phyloP scores from a whole-genome alignment of 2,888 invertebrate genomes.

The Drosophila maculinotata region DNA sequence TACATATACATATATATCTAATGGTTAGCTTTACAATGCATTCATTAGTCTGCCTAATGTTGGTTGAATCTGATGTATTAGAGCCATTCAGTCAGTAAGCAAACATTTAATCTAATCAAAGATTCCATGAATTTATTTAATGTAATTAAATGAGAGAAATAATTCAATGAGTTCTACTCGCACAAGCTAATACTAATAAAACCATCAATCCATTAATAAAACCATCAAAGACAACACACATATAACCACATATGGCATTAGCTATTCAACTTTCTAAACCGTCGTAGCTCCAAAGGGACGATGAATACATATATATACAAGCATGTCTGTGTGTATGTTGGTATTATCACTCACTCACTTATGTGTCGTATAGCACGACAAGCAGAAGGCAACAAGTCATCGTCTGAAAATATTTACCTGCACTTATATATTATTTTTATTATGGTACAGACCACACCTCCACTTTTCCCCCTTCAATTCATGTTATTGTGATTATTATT shows the following conservation, averaged over 20 bases:
- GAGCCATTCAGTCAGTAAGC: not conserved
- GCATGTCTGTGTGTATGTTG: slow-evolving; percentile 10
- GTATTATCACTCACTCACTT: slow-evolving; percentile 30
- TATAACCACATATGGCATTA: slow-evolving; percentile 16
- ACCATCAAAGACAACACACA: slow-evolving; percentile 38
- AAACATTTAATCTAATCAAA: not conserved
- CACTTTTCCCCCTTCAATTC: too few species aligned
- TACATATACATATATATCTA: not conserved
- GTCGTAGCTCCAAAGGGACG: slow-evolving; percentile 8
- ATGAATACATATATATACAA: slow-evolving; percentile 2
- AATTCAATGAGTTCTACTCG: slow-evolving; percentile 3
- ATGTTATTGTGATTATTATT: too few species aligned
- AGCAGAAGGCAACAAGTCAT: slow-evolving; percentile 3
- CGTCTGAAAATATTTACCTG: not conserved
- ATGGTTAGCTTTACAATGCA: not conserved
- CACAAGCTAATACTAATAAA: slow-evolving; percentile 44
- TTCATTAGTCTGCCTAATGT: not conserved
- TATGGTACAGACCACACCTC: too few species aligned
- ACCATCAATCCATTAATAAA: slow-evolving; percentile 33
- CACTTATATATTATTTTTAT: not conserved
- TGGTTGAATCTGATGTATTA: not conserved
- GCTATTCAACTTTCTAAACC: slow-evolving; percentile 19
- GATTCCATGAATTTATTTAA: not conserved
- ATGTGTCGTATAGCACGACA: slow-evolving; percentile 19
- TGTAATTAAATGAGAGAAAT: slow-evolving; percentile 15